Conservation (phyloP, 2,113 vertebrate species). For the Himantopus leucocephalus region DNA sequence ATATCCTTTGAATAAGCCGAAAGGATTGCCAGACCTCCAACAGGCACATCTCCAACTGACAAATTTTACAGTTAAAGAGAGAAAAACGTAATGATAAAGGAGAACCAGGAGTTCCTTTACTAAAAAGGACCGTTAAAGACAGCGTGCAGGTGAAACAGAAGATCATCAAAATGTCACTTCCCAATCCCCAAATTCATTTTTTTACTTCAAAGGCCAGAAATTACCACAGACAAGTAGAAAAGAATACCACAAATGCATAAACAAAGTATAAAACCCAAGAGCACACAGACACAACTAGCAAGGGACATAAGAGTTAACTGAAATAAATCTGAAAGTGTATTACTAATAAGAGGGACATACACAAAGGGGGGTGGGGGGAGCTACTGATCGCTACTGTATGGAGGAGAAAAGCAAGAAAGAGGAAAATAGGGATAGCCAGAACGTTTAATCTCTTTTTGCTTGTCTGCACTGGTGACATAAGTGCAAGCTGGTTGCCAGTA, state of each 20-base stretch:
- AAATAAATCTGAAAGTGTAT: not conserved
- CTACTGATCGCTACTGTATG: not conserved
- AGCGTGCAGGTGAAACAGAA: not conserved
- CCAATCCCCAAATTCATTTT: not conserved
- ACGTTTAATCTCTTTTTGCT: not conserved
- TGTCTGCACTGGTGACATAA: not conserved
- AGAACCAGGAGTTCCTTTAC: not conserved
- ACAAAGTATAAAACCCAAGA: not conserved
- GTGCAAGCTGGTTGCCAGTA: not conserved
- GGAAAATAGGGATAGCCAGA: not conserved
- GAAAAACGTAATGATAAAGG: not conserved
- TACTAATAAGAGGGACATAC: too few relatives aligned
- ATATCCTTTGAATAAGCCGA: not conserved
- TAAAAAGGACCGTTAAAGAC: not conserved
- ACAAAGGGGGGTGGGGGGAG: not conserved
- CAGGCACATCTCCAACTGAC: not conserved
- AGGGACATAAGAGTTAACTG: not conserved
- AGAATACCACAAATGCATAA: not conserved
- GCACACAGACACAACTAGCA: not conserved
- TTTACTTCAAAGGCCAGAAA: not conserved
- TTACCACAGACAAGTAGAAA: not conserved
- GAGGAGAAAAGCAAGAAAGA: not conserved
- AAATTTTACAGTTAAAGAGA: not conserved
- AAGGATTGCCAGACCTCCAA: not conserved
- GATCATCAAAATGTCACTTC: not conserved